Evolutionary conservation across 2,888 invertebrate genomes (phyloP).

Genomic region (Protodeltote pygarga): DNA sequence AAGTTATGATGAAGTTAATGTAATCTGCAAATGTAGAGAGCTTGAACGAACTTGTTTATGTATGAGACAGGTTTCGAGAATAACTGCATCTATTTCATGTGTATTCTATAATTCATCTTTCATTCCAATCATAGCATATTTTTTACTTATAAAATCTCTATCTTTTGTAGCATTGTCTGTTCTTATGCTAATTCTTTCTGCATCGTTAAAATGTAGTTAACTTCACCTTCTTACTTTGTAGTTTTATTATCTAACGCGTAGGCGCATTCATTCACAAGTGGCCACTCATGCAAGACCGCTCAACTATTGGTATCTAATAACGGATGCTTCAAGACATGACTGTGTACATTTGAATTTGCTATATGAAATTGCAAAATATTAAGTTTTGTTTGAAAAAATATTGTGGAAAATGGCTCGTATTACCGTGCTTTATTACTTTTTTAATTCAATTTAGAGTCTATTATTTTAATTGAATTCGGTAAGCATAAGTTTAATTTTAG

Average conservation of each 20-base stretch:
- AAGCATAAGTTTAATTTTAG: too few species aligned
- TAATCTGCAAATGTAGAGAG: too few species aligned
- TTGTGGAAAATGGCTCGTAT: not conserved
- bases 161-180: too few species aligned
- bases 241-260: slow-evolving; percentile 2
- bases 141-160: too few species aligned
- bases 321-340: slow-evolving; percentile 10
- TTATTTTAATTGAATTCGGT: too few species aligned
- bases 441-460: not conserved
- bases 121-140: too few species aligned
- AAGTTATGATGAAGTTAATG: not conserved
- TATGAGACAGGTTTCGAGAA: too few species aligned
- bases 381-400: not conserved
- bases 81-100: too few species aligned
- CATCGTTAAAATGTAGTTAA: not conserved
- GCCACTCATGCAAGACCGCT: slow-evolving; percentile 15
- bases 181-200: not conserved
- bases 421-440: not conserved
- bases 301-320: slow-evolving; percentile 12
- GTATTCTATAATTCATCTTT: too few species aligned
- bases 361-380: slow-evolving; percentile 1
- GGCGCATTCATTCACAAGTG: slow-evolving; percentile 30
- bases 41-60: too few species aligned
- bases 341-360: slow-evolving; percentile 7
- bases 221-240: not conserved